A percentile compares a stretch with the other conserved stretches of the same genome.
These are phyloP conservation scores for Adoxophyes honmai DNA, from an alignment of 1,140 invertebrate species.

Conservation along the genomic window DNA sequence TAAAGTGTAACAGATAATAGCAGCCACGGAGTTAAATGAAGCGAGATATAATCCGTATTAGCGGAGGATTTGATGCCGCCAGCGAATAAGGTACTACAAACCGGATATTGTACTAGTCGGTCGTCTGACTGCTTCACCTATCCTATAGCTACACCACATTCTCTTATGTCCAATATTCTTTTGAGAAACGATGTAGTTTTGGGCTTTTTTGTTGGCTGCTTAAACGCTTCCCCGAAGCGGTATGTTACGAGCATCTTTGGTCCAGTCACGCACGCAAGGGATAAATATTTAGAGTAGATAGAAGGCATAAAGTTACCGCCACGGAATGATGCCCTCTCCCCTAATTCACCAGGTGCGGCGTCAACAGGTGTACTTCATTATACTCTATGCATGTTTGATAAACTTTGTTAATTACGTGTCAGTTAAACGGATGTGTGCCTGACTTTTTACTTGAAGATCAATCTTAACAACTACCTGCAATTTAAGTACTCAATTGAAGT, in stretches of 20 bases:
- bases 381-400: background rate
- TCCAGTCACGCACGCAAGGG: slow-evolving; percentile 35
- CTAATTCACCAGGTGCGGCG: slow-evolving; percentile 47
- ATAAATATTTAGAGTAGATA: slow-evolving; percentile 49
- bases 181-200: slow-evolving; percentile 24
- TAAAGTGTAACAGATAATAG: slow-evolving; percentile 30
- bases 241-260: slow-evolving; percentile 26
- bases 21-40: slow-evolving; percentile 40
- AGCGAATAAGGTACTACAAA: slow-evolving; percentile 68
- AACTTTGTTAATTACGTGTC: background rate
- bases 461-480: too few relatives aligned
- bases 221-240: slow-evolving; percentile 23
- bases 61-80: slow-evolving; percentile 58
- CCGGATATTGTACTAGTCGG: slow-evolving; percentile 64
- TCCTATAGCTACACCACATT: slow-evolving; percentile 23
- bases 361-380: slow-evolving; percentile 53
- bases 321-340: slow-evolving; percentile 28
- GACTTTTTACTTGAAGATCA: too few relatives aligned
- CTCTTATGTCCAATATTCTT: slow-evolving; percentile 17
- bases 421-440: background rate
- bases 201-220: slow-evolving; percentile 18
- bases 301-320: slow-evolving; percentile 32
- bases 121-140: slow-evolving; percentile 52
- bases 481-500: too few relatives aligned
- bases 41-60: slow-evolving; percentile 40